phyloP scores from a whole-genome alignment of 2,113 vertebrate species.

The Capreolus pygargus region DNA sequence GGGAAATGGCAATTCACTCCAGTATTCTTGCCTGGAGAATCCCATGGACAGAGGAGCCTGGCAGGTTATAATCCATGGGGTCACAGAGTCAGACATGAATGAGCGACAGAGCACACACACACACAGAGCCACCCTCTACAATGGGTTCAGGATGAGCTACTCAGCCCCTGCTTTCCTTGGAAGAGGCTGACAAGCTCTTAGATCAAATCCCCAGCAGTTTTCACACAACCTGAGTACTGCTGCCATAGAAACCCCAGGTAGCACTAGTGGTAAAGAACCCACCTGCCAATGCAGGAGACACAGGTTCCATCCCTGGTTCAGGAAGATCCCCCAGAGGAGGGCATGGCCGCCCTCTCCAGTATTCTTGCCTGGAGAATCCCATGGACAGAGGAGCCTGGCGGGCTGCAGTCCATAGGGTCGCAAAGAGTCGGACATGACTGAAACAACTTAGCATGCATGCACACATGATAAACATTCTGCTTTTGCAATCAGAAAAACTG shows the following conservation, averaged over 20 bases:
- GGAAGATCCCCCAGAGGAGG: not conserved
- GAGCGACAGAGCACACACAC: not conserved
- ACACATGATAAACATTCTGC: not conserved
- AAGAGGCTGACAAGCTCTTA: not conserved
- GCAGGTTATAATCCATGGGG: not conserved
- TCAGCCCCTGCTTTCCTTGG: not conserved
- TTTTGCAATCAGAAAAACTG: not conserved
- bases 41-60: not conserved
- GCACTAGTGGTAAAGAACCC: not conserved
- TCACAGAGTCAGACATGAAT: not conserved
- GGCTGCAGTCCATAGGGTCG: not conserved
- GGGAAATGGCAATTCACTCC: not conserved
- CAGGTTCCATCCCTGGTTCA: not conserved
- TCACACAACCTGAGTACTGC: not conserved
- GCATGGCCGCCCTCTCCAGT: not conserved
- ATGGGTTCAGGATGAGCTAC: not conserved
- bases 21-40: not conserved
- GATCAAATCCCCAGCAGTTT: not conserved
- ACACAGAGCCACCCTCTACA: not conserved
- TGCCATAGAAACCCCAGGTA: not conserved
- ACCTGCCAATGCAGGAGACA: not conserved
- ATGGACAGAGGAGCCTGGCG: not conserved
- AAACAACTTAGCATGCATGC: not conserved
- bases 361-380: not conserved
- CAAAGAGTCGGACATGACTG: not conserved